Conservation (phyloP, 2,797 vertebrate species). For the Australoheros facetus region DNA sequence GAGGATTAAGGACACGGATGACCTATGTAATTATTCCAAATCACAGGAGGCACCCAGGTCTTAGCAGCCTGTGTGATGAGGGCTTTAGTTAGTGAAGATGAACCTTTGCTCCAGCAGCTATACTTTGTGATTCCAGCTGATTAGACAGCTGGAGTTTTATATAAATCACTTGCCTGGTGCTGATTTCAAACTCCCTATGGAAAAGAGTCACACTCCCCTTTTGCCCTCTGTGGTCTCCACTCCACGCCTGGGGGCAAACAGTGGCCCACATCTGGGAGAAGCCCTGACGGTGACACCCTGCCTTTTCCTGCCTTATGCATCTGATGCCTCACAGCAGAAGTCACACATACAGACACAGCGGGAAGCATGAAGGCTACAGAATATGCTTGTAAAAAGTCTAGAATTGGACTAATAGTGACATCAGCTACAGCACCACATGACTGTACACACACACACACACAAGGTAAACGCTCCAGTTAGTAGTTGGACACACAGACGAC, state of each 20-base stretch:
- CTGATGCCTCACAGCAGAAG: constrained; percentile 14
- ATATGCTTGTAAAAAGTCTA: not conserved
- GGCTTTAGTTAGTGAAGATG: not conserved
- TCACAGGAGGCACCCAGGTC: constrained; percentile 18
- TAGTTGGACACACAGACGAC: no score
- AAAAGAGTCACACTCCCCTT: constrained; percentile 9
- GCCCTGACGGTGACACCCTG: constrained; percentile 6
- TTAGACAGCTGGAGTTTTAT: constrained; percentile 38
- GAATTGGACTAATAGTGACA: no score
- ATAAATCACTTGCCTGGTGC: constrained; percentile 24
- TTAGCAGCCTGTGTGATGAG: constrained; percentile 8
- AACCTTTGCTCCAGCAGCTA: constrained; percentile 8
- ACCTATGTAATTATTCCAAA: constrained; percentile 23
- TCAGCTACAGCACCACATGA: constrained; percentile 9
- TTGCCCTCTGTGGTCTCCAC: not conserved
- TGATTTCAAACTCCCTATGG: constrained; percentile 12
- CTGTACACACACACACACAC: not conserved
- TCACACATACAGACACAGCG: not conserved
- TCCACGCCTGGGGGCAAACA: constrained; percentile 37
- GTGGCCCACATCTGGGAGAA: constrained; percentile 47
- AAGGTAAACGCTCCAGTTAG: no score
- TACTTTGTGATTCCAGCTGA: constrained; percentile 24
- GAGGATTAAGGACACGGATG: constrained; percentile 8
- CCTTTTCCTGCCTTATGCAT: constrained; percentile 23
- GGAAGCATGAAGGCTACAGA: not conserved